Evolutionary conservation across 2,797 vertebrate genomes (phyloP).

Genomic region (Pelobates cultripes): DNA sequence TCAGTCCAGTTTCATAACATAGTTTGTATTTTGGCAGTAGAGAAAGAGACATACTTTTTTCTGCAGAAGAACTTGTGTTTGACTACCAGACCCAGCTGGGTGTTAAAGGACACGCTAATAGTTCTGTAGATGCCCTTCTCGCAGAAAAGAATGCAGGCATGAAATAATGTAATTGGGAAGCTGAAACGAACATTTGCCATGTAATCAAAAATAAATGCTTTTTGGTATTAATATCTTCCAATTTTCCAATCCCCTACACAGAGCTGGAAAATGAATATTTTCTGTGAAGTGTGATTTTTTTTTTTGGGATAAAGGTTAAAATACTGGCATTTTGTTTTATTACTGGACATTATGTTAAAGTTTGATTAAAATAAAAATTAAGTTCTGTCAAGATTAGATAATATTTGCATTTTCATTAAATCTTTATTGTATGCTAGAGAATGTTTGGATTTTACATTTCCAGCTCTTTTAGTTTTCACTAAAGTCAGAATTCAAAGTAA

Average conservation of each 20-base stretch:
- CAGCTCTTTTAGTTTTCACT: no score
- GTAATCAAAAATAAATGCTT: background rate
- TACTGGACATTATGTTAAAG: no score
- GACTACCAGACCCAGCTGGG: background rate
- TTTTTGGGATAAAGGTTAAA: background rate
- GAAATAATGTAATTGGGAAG: background rate
- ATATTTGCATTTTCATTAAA: no score
- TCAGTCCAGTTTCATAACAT: no score
- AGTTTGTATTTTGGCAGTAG: no score
- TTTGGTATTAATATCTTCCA: slow-evolving; percentile 3
- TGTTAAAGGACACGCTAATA: background rate
- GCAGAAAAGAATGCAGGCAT: background rate
- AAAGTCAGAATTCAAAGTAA: no score
- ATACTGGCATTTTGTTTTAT: no score
- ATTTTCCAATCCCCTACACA: background rate
- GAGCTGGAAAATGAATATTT: background rate
- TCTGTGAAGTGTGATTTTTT: background rate
- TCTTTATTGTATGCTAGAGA: no score
- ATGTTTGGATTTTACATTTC: no score
- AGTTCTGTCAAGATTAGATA: no score
- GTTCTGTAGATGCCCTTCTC: background rate
- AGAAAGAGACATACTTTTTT: no score
- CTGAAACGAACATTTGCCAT: background rate
- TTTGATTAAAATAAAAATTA: no score
- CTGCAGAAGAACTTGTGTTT: background rate